phyloP scores from a whole-genome alignment of 1,140 invertebrate species.

The Bombus pascuorum region DNA sequence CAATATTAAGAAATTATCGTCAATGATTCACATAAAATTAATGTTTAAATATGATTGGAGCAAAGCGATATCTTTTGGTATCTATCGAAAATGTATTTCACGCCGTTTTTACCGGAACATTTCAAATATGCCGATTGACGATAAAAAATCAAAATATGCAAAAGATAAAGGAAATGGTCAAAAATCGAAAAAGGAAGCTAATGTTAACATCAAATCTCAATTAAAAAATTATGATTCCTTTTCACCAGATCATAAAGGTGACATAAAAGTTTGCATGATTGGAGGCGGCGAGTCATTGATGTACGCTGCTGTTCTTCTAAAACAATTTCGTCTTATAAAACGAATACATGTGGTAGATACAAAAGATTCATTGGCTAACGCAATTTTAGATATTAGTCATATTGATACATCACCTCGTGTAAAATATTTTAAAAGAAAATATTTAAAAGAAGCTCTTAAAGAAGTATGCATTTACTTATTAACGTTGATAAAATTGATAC shows the following conservation, averaged over 20 bases:
- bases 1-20: background rate
- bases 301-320: constrained; percentile 72
- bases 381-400: constrained; percentile 63
- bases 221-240: background rate
- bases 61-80: background rate
- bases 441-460: constrained; percentile 61
- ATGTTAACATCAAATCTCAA: background rate
- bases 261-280: constrained; percentile 71
- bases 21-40: constrained; percentile 15
- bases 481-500: background rate
- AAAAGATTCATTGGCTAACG: constrained; percentile 49
- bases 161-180: background rate
- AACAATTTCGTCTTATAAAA: constrained; percentile 74
- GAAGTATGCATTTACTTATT: constrained; percentile 56
- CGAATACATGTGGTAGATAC: constrained; percentile 72
- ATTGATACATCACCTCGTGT: constrained; percentile 73
- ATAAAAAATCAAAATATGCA: background rate
- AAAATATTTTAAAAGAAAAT: constrained; percentile 67
- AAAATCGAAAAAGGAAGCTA: background rate
- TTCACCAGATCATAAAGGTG: constrained; percentile 14
- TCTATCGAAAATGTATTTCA: background rate
- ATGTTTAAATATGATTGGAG: constrained; percentile 27
- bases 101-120: background rate
- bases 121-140: constrained; percentile 18
- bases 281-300: constrained; percentile 70